Base-by-base conservation (phyloP, 2,888 invertebrate genomes). In the Alcis repandata region DNA sequence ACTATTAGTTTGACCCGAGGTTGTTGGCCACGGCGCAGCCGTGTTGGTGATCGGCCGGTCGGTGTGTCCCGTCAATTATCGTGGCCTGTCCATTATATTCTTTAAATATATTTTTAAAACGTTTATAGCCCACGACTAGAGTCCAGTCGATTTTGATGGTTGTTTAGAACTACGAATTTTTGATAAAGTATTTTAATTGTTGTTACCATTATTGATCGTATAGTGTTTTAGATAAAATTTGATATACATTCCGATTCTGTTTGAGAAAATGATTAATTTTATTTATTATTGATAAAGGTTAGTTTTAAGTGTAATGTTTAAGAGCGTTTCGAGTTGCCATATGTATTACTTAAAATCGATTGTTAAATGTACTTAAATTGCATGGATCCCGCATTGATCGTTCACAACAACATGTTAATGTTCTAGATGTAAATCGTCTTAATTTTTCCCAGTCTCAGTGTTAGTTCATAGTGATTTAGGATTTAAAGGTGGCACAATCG, bases 51-150 rank as follows among this genome's bases (percentile, higher is more conserved):
- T 78, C 77, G 82, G 78, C 76, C 68, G 69, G 75, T 76, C 74
- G 88, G 85, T 79, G 82, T 87, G 85, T 80, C 83, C 89, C 87
- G 92, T 92, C 92, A 92, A 92, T 92, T 92, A 92, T 17, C 56
- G 46, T 86, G 82, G 87, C 84, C 87, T 86, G 91, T 90, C 91
- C 90, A 90, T 87, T 85, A 88, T 40, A 84, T 89, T 87, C 86
- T 86, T 85, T 86, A 87, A 85, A 83, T 85, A 78, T 77, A 82
- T 79, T 78, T 80, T 84, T 87, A 82, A 88, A 51, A 88, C 85
- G 87, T 90, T 88, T 85, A 84, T 72, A 74, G 74, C 72, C 70
- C 73, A 69, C 72, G 75, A 68, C 74, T 79, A 72, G 74, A 54
- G 45, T 75, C 72, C 71, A 67, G 75, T 74, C 79, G 80, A 76